Conservation (phyloP, 2,888 invertebrate species). For the Odontocerum albicorne region DNA sequence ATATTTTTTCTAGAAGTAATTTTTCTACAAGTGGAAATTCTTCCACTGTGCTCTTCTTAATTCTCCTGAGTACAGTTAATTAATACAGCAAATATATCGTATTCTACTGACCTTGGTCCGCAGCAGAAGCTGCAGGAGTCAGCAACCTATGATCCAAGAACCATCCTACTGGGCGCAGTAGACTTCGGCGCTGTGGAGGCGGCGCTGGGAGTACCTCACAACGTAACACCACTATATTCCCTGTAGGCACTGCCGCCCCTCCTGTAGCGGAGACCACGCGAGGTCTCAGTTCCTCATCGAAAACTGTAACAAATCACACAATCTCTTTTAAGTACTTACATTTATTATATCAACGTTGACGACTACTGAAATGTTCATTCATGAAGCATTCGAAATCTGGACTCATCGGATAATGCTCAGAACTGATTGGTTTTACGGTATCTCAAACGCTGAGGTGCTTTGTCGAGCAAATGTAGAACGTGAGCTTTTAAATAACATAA, state of each 20-base stretch:
- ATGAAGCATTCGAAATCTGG: too few species aligned
- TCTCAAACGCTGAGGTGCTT: too few species aligned
- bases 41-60: too few species aligned
- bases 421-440: too few species aligned
- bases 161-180: constrained; percentile 78
- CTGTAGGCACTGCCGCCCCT: constrained; percentile 56
- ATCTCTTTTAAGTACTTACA: neutral
- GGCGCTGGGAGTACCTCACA: constrained; percentile 60
- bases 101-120: neutral
- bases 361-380: too few species aligned
- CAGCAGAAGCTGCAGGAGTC: too few species aligned
- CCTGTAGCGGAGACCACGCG: constrained; percentile 42
- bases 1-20: too few species aligned
- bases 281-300: constrained; percentile 69
- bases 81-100: neutral
- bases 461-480: too few species aligned
- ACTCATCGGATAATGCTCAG: too few species aligned
- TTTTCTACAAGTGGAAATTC: too few species aligned
- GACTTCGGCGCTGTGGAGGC: constrained; percentile 49
- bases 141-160: constrained; percentile 74
- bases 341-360: too few species aligned
- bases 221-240: constrained; percentile 70
- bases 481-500: too few species aligned
- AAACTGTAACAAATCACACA: constrained; percentile 53
- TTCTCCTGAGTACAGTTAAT: neutral